phyloP scores from a whole-genome alignment of 2,113 vertebrate species.

The Hippocampus barbouri region DNA sequence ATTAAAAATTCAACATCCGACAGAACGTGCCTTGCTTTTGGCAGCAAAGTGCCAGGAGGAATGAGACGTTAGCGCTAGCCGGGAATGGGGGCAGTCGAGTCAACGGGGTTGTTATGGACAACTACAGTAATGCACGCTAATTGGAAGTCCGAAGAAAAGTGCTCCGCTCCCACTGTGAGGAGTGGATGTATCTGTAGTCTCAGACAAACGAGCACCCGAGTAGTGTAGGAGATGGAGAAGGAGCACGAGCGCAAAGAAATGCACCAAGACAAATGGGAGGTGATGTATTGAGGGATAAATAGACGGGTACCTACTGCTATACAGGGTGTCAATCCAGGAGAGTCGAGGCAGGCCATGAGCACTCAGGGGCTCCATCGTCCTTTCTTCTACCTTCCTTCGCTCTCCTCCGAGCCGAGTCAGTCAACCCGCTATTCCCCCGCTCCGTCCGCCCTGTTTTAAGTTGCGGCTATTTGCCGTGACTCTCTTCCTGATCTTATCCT shows the following conservation, averaged over 20 bases:
- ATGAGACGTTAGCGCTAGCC: slow-evolving; percentile 6
- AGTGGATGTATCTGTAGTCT: slow-evolving; percentile 11
- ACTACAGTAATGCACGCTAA: slow-evolving; percentile 41
- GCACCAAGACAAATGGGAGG: slow-evolving; percentile 15
- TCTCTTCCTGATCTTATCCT: slow-evolving; percentile 50
- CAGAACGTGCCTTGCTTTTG: slow-evolving; percentile 27
- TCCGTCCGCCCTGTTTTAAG: slow-evolving; percentile 15
- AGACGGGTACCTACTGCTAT: slow-evolving; percentile 87
- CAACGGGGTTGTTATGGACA: slow-evolving; percentile 35
- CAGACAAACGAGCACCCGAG: slow-evolving; percentile 35
- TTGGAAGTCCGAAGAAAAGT: slow-evolving; percentile 41
- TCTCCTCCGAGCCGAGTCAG: slow-evolving; percentile 25
- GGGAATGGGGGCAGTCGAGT: not conserved
- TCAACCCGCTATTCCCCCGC: slow-evolving; percentile 32
- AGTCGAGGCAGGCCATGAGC: slow-evolving; percentile 89
- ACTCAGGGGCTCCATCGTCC: slow-evolving; percentile 92
- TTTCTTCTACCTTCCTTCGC: slow-evolving; percentile 29
- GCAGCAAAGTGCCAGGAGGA: slow-evolving; percentile 18
- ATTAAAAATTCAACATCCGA: slow-evolving; percentile 53
- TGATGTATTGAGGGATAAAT: slow-evolving; percentile 16
- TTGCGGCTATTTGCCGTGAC: not conserved
- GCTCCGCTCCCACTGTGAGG: not conserved
- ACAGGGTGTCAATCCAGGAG: slow-evolving; percentile 98
- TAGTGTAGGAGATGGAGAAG: slow-evolving; percentile 22
- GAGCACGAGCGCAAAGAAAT: slow-evolving; percentile 22